Evolutionary conservation across 2,113 vertebrate species (phyloP).

Genomic region (Bothrops jararaca): DNA sequence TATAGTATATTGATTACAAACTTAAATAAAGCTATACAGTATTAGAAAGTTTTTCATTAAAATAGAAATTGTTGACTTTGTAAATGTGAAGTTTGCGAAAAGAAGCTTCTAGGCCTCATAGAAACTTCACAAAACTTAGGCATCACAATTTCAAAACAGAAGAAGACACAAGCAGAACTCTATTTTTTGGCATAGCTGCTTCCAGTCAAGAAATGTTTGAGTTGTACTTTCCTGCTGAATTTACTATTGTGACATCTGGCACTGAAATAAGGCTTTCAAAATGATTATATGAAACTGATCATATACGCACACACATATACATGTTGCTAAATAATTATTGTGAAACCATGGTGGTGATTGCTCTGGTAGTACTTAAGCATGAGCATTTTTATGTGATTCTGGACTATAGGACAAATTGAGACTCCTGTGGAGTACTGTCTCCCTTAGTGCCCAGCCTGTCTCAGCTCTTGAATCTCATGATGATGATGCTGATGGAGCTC

Average conservation of each 20-base stretch:
- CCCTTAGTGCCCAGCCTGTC: not conserved
- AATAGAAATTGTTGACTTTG: not conserved
- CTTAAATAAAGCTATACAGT: not conserved
- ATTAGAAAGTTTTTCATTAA: not conserved
- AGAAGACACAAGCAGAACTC: not conserved
- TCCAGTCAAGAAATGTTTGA: not conserved
- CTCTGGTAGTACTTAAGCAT: not conserved
- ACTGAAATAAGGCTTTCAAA: not conserved
- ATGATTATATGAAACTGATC: not conserved
- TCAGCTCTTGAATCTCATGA: not conserved
- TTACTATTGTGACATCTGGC: not conserved
- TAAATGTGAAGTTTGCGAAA: not conserved
- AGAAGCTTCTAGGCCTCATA: not conserved
- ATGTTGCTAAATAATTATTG: not conserved
- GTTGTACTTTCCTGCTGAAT: not conserved
- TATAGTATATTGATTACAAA: not conserved
- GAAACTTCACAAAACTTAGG: not conserved
- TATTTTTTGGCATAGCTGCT: not conserved
- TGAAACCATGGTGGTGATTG: not conserved
- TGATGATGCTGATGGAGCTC: not conserved
- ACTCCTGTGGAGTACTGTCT: not conserved
- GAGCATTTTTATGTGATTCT: not conserved
- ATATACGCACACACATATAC: not conserved
- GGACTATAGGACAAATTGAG: not conserved
- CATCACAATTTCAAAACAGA: not conserved